Evolutionary conservation across 2,888 invertebrate genomes (phyloP), one percentile per base, ranked within the genome.

Genomic region (Proisotoma minuta): DNA sequence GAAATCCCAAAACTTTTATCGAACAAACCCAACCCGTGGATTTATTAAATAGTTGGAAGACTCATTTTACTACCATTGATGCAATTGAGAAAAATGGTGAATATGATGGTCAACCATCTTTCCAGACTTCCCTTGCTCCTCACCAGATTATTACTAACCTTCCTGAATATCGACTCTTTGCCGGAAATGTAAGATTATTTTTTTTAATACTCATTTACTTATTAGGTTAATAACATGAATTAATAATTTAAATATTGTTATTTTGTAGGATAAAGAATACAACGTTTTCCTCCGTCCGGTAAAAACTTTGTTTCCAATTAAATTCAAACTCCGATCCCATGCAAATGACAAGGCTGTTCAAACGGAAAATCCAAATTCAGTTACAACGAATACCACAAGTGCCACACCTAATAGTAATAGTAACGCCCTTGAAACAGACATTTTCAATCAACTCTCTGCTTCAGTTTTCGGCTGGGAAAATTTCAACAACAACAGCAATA

Each of bases 11-110:
- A 34, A 27, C 53, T 22, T 54, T 54, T 39, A 28, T 28, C 39
- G 53, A 54, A 20, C 39, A 64, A 24, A 15, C 15, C 43, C 56
- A 24, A 24, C 51, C 66, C 47, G 82, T 82, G 71, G 89, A 90
- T 78, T 79, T 89, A 71, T 81, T 89, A 66, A 87, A 87, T 20
- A 87, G 91, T 5, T 82, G 85, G 68, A 84, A 85, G 69, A 91
- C 90, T 62, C 91, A 92, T 79, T 91, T 92, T 80, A 84, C 86
- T 71, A 91, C 91, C 18, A 60, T 72, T 51, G 70, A 71, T 58
- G 51, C 59, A 5, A 63, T 67, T 34, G 67, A 64, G 10, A 51
- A 43, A 5, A 49, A 39, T 10, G 48, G 59, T 28, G 59, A 57
- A 28, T 56, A 62, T 15, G 64, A 59, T 47, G 57, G 58, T 50